These are phyloP conservation scores for Metallyticus violacea DNA, from an alignment of 2,888 invertebrate genomes.

Conservation along the genomic window DNA sequence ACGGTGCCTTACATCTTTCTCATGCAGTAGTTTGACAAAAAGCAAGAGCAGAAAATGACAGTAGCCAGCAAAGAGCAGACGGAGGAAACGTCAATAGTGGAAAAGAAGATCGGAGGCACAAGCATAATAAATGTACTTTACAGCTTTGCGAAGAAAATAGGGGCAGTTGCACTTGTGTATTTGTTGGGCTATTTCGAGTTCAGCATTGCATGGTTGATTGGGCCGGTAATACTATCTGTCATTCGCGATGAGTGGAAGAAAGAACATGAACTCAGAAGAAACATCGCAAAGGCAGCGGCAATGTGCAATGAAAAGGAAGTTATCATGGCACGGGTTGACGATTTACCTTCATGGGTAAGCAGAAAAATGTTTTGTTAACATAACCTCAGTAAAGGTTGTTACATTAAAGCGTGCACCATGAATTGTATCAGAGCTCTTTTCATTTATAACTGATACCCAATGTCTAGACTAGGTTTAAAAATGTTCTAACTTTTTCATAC, in stretches of 20 bases:
- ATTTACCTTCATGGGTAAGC: slow-evolving; percentile 90
- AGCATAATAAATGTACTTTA: slow-evolving; percentile 58
- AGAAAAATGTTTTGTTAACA: not conserved
- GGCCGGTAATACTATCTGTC: slow-evolving; percentile 75
- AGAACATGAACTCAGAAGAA: slow-evolving; percentile 68
- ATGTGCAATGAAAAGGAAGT: slow-evolving; percentile 80
- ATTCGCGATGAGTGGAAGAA: slow-evolving; percentile 76
- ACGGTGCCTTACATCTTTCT: not conserved
- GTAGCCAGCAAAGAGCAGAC: slow-evolving; percentile 5
- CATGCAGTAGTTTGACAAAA: not conserved
- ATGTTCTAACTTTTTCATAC: too few relatives aligned
- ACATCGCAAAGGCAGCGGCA: slow-evolving; percentile 74
- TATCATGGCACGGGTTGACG: slow-evolving; percentile 81
- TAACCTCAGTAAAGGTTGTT: too few relatives aligned
- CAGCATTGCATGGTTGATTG: slow-evolving; percentile 85
- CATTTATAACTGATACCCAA: too few relatives aligned
- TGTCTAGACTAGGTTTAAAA: too few relatives aligned
- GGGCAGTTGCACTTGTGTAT: slow-evolving; percentile 73
- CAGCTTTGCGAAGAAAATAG: slow-evolving; percentile 64
- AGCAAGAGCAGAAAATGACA: not conserved
- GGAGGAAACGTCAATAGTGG: not conserved
- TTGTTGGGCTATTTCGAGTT: slow-evolving; percentile 82
- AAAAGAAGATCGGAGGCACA: slow-evolving; percentile 19
- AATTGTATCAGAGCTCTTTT: too few relatives aligned
- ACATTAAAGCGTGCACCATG: too few relatives aligned